Percentiles rank a stretch among this genome's conserved stretches.
phyloP scores from a whole-genome alignment of 2,113 vertebrate species.

The Tonatia bakeri region DNA sequence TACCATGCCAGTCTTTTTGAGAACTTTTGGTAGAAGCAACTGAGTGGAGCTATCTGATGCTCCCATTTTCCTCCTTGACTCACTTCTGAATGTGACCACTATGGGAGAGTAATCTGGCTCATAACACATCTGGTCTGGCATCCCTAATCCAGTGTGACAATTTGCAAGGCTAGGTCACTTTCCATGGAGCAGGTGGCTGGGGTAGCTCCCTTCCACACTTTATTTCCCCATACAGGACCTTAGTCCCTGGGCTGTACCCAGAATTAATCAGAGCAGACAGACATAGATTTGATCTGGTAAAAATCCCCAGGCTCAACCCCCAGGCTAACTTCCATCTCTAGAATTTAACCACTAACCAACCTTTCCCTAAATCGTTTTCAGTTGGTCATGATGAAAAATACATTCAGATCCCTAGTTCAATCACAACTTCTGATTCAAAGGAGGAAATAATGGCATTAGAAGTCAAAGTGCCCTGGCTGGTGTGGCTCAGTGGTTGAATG shows the following conservation, averaged over 20 bases:
- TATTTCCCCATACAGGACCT: neutral
- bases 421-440: constrained; percentile 11
- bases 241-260: neutral
- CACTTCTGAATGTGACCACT: neutral
- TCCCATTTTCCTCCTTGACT: neutral
- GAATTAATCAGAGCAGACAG: neutral
- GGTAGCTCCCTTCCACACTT: neutral
- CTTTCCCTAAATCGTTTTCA: neutral
- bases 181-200: neutral
- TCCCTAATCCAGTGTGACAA: neutral
- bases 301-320: neutral
- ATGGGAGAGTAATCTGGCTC: neutral
- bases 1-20: neutral
- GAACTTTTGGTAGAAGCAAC: neutral
- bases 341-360: neutral
- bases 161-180: neutral
- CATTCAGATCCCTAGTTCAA: neutral
- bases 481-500: too few relatives aligned
- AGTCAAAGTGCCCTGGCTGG: neutral
- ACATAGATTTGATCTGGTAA: neutral
- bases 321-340: neutral
- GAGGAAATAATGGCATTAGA: neutral
- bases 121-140: neutral
- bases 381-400: neutral
- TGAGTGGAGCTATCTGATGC: neutral